A percentile compares a stretch with the other conserved stretches of the same genome.
Conservation (phyloP, 2,888 invertebrate genomes). For the Acleris laterana region DNA sequence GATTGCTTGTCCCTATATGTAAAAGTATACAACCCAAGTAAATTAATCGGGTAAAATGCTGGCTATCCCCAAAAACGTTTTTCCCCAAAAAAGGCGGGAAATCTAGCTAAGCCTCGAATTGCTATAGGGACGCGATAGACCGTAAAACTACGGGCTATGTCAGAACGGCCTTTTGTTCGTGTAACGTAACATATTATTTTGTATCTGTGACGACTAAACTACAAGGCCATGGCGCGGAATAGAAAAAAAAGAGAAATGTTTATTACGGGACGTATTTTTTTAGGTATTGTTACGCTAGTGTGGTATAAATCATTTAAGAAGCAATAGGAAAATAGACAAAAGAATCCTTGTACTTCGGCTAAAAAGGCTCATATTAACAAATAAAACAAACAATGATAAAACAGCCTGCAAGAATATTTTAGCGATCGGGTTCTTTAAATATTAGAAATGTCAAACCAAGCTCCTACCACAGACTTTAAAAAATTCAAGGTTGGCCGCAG, state of each 20-base stretch:
- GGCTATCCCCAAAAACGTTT: background rate
- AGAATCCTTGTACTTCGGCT: no score
- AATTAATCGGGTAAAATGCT: background rate
- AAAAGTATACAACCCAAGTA: background rate
- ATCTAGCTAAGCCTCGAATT: constrained; percentile 12
- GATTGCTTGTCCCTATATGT: no score
- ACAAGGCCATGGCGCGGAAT: background rate
- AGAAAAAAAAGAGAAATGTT: background rate
- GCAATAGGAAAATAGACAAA: no score
- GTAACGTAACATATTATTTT: constrained; percentile 15
- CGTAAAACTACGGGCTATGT: background rate
- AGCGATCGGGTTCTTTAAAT: no score
- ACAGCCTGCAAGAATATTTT: no score
- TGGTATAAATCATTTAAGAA: no score
- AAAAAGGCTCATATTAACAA: no score
- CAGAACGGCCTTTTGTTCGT: constrained; percentile 13
- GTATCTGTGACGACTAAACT: background rate
- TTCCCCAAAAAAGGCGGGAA: constrained; percentile 10
- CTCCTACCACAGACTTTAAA: no score
- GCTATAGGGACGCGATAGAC: constrained; percentile 1
- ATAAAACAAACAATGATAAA: no score
- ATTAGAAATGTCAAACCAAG: no score
- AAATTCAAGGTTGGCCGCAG: no score
- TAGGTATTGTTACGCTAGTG: background rate
- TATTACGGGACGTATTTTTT: background rate